phyloP scores from a whole-genome alignment of 2,797 vertebrate genomes.

The Petrocephalus sullivani region DNA sequence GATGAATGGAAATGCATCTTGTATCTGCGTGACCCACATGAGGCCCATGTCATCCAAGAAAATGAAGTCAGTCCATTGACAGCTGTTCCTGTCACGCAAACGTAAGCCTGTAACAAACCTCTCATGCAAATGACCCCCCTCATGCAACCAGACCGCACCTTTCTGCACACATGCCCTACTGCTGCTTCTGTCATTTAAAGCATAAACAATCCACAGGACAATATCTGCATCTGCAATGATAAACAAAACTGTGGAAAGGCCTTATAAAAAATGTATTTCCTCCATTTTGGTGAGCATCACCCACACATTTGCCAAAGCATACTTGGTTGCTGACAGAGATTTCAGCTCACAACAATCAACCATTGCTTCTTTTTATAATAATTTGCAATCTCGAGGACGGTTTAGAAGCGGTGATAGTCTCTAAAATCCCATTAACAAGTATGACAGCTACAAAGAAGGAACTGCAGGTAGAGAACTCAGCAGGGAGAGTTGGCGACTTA shows the following conservation, averaged over 20 bases:
- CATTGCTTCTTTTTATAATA: background rate
- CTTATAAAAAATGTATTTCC: background rate
- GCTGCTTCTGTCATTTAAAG: background rate
- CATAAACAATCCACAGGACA: background rate
- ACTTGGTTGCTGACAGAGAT: background rate
- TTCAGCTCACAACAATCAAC: background rate
- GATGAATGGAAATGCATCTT: slow-evolving; percentile 67
- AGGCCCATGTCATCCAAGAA: slow-evolving; percentile 15
- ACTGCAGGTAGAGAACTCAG: background rate
- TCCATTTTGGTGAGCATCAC: background rate
- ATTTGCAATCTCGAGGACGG: background rate
- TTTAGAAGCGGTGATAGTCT: background rate
- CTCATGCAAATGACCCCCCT: background rate
- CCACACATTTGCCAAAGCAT: background rate
- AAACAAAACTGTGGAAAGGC: background rate
- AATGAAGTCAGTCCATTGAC: background rate
- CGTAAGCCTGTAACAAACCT: slow-evolving; percentile 29
- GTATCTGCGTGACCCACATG: slow-evolving; percentile 27
- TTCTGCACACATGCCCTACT: background rate
- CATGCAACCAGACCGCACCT: background rate
- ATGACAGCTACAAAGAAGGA: background rate
- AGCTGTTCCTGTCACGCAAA: background rate
- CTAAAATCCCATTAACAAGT: background rate
- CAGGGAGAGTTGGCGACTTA: background rate
- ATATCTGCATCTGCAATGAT: background rate